These are phyloP conservation scores for Struthidea cinerea DNA, from an alignment of 2,113 vertebrate genomes.

Conservation along the genomic window DNA sequence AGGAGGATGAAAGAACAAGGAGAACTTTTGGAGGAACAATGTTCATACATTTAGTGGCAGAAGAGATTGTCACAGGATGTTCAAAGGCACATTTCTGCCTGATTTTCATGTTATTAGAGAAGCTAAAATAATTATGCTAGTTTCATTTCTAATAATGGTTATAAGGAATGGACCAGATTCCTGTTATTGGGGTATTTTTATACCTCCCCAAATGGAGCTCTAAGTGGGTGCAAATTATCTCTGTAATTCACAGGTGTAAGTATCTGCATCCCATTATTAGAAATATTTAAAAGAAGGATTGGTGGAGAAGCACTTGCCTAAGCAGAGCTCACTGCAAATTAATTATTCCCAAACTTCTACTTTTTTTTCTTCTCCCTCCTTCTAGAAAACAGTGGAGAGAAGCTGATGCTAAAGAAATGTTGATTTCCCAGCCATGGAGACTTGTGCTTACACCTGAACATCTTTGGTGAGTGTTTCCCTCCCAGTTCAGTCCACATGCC, in stretches of 20 bases:
- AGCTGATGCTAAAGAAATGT: neutral
- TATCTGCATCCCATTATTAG: neutral
- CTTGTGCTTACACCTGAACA: neutral
- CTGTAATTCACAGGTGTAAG: neutral
- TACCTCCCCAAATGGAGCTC: neutral
- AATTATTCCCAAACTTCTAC: neutral
- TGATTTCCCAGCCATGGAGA: neutral
- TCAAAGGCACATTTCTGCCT: neutral
- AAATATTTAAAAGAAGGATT: neutral
- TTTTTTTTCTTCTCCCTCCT: neutral
- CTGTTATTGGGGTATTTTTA: neutral
- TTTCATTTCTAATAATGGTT: neutral
- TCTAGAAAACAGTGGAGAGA: neutral
- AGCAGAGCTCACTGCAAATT: neutral
- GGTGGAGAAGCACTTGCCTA: neutral
- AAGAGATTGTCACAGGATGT: neutral
- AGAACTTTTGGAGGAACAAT: neutral
- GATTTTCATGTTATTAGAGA: neutral
- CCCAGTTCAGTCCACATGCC: neutral
- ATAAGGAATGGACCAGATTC: neutral
- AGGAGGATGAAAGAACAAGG: neutral
- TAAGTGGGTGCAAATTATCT: constrained; percentile 33
- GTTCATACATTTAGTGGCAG: neutral
- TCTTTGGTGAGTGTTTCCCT: neutral
- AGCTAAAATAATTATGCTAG: neutral